phyloP scores from a whole-genome alignment of 2,113 vertebrate genomes.

The Climacteris rufus region DNA sequence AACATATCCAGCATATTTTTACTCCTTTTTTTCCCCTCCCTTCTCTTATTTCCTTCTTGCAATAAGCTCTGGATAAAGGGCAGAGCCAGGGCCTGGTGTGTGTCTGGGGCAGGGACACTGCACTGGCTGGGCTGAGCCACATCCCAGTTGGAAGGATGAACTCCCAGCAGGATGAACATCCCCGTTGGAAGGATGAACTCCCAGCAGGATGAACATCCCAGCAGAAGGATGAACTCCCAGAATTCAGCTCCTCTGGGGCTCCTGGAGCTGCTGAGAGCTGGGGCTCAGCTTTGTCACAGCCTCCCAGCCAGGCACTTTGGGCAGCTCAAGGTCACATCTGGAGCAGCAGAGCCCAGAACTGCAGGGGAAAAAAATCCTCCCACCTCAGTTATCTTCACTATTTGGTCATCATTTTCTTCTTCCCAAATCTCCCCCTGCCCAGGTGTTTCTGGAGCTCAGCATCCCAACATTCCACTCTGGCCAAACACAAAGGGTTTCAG shows the following conservation, averaged over 20 bases:
- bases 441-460: neutral
- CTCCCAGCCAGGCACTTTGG: neutral
- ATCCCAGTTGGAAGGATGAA: neutral
- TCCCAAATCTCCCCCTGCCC: neutral
- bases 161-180: neutral
- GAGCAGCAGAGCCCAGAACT: neutral
- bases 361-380: neutral
- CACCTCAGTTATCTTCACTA: rapidly evolving
- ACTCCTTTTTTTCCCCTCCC: rapidly evolving
- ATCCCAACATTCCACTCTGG: neutral
- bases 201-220: neutral
- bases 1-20: neutral
- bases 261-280: neutral
- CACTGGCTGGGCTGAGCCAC: neutral
- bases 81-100: neutral
- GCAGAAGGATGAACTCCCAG: neutral
- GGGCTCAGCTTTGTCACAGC: neutral
- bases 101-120: neutral
- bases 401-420: neutral
- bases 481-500: neutral
- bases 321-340: neutral
- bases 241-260: too few relatives aligned
- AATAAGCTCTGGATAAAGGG: neutral
- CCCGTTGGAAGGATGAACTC: neutral
- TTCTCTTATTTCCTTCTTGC: neutral